These are phyloP conservation scores for Eulemur rufifrons DNA, from an alignment of 2,113 vertebrate genomes.

Conservation along the genomic window DNA sequence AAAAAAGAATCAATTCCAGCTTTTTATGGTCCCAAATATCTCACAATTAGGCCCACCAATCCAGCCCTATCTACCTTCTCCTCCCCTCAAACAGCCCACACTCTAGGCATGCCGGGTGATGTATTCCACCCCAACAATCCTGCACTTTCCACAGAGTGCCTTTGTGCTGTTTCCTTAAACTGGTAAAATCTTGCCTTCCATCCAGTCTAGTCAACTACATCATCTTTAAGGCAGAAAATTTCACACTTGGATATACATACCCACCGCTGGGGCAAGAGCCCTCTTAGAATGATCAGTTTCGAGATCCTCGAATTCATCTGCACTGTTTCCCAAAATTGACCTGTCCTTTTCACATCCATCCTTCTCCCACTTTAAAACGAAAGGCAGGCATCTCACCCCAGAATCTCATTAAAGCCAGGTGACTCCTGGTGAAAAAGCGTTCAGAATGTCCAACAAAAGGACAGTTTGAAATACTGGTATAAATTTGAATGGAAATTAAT, in stretches of 20 bases:
- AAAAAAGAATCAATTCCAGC: neutral
- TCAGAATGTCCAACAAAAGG: neutral
- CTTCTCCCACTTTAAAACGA: neutral
- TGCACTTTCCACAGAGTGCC: neutral
- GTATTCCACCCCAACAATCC: neutral
- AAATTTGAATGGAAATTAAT: neutral
- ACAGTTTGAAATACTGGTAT: neutral
- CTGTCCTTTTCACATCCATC: neutral
- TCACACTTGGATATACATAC: neutral
- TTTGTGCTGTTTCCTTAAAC: neutral
- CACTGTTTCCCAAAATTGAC: neutral
- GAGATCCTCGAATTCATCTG: neutral
- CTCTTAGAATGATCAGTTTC: neutral
- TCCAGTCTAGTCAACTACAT: neutral
- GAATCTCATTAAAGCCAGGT: neutral
- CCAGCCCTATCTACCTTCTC: neutral
- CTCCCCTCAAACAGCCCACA: neutral
- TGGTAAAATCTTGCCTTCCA: neutral
- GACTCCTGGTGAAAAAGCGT: neutral
- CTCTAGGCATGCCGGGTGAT: too few species aligned
- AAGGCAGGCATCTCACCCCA: neutral
- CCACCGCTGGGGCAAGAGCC: too few species aligned
- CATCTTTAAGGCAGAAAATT: neutral
- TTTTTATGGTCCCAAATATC: neutral
- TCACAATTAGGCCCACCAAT: neutral